A percentile compares a stretch with the other conserved stretches of the same genome.
Evolutionary conservation across 2,113 vertebrate genomes (phyloP).

Genomic region (Macquaria australasica): DNA sequence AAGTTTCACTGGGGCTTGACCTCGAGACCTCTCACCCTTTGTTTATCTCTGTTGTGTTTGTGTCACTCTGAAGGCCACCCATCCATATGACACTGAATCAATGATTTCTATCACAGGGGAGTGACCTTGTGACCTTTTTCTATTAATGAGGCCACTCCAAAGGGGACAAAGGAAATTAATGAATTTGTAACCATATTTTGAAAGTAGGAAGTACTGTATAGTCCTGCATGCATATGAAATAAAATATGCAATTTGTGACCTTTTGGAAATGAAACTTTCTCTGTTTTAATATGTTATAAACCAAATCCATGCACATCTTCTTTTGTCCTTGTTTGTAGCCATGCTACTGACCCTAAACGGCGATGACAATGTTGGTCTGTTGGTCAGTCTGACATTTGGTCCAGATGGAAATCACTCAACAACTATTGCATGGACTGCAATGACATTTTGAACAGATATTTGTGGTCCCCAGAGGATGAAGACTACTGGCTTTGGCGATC

Average conservation of each 20-base stretch:
- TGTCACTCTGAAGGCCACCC: conserved; percentile 26
- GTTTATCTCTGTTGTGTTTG: conserved; percentile 59
- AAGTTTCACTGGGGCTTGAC: conserved; percentile 58
- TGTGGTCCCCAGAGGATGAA: not conserved
- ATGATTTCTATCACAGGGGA: conserved; percentile 13
- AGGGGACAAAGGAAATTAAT: not conserved
- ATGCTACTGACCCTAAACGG: not conserved
- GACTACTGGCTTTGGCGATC: not conserved
- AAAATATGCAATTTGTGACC: not conserved
- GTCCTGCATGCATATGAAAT: not conserved
- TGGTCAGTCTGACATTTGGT: not conserved
- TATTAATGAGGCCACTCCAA: conserved; percentile 5
- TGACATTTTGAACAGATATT: too few relatives aligned
- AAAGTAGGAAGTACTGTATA: not conserved
- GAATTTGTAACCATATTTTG: not conserved
- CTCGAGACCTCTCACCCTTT: conserved; percentile 63
- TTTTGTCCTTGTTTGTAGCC: not conserved
- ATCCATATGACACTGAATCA: conserved; percentile 46
- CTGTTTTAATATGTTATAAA: not conserved
- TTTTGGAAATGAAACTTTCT: not conserved
- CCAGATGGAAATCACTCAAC: not conserved
- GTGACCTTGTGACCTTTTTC: conserved; percentile 21
- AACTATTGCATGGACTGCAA: not conserved
- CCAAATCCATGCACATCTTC: not conserved
- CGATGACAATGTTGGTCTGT: not conserved